Conservation (phyloP, 1,140 invertebrate species). For the Drosophila bifasciata region DNA sequence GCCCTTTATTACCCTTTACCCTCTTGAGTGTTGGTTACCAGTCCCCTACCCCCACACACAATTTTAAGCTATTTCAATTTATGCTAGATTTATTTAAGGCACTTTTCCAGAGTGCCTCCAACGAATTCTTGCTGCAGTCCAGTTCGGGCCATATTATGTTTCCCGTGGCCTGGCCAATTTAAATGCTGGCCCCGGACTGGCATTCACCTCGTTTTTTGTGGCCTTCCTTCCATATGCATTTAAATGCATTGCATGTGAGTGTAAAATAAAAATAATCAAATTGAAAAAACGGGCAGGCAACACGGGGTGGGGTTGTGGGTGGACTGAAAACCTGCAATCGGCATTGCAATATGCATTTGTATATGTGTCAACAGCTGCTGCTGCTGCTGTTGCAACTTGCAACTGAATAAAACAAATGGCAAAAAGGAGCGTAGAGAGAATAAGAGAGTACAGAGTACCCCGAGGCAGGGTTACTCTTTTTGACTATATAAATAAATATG, state of each 20-base stretch:
- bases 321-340: conserved; percentile 46
- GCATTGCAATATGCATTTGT: conserved; percentile 28
- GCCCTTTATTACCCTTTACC: background rate
- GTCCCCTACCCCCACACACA: background rate
- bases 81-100: conserved; percentile 33
- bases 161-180: conserved; percentile 4
- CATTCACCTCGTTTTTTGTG: background rate
- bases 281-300: too few relatives aligned
- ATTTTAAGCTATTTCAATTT: conserved; percentile 32
- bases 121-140: too few relatives aligned
- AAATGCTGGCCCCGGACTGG: conserved; percentile 27
- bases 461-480: too few relatives aligned
- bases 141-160: background rate
- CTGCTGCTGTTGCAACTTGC: conserved; percentile 44
- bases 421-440: too few relatives aligned
- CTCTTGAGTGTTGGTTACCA: conserved; percentile 10
- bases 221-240: conserved; percentile 42
- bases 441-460: too few relatives aligned
- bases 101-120: conserved; percentile 17
- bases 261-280: conserved; percentile 10
- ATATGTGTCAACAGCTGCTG: conserved; percentile 57
- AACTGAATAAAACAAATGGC: conserved; percentile 23
- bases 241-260: conserved; percentile 39
- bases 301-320: too few relatives aligned
- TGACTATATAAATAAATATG: too few relatives aligned